Evolutionary conservation across 2,797 vertebrate genomes (phyloP).

Genomic region (Amniataba percoides): DNA sequence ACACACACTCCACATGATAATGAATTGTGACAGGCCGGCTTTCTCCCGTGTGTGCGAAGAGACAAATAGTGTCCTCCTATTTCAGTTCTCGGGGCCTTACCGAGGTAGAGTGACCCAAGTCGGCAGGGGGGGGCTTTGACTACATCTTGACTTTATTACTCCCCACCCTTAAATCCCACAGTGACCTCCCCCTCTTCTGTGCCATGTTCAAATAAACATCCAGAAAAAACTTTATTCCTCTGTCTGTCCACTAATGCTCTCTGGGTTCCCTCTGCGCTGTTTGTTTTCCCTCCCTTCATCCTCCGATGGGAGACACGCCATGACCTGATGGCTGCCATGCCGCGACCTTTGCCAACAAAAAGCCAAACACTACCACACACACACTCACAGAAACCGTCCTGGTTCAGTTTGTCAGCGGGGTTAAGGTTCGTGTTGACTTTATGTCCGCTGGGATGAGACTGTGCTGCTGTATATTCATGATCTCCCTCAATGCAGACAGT

Average conservation of each 20-base stretch:
- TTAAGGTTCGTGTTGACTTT: constrained; percentile 64
- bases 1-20: constrained; percentile 22
- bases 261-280: constrained; percentile 66
- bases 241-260: constrained; percentile 70
- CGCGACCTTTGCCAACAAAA: constrained; percentile 46
- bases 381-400: constrained; percentile 17
- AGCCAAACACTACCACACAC: constrained; percentile 35
- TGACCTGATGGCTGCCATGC: constrained; percentile 66
- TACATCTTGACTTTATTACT: constrained; percentile 84
- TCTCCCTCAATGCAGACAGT: constrained; percentile 48
- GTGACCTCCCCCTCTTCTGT: constrained; percentile 74
- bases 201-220: constrained; percentile 85
- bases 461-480: constrained; percentile 77
- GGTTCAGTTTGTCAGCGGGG: constrained; percentile 39
- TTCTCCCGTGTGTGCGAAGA: constrained; percentile 38
- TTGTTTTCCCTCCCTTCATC: constrained; percentile 75
- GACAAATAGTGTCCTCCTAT: constrained; percentile 64
- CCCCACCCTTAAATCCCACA: constrained; percentile 70
- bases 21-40: constrained; percentile 37
- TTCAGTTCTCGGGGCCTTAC: constrained; percentile 61
- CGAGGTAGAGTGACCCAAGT: constrained; percentile 60
- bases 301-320: constrained; percentile 65
- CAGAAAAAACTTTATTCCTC: constrained; percentile 77
- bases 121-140: constrained; percentile 78
- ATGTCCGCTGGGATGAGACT: constrained; percentile 55